Evolutionary conservation across 2,888 invertebrate genomes (phyloP).

Genomic region (Latrodectus hesperus): DNA sequence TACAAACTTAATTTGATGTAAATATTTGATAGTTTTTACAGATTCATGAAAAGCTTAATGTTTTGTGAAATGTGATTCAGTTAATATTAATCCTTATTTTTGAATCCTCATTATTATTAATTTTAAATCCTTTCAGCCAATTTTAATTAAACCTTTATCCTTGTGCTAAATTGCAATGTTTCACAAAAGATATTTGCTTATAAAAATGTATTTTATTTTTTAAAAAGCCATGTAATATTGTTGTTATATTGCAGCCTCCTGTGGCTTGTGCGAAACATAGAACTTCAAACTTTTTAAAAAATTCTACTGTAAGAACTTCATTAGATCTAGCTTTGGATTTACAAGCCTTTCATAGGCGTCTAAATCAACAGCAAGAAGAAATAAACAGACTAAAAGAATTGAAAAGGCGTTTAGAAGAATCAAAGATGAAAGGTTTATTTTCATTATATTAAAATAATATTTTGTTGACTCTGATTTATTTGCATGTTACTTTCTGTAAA

Average conservation of each 20-base stretch:
- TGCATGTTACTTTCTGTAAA: too few relatives aligned
- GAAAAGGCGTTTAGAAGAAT: constrained; percentile 86
- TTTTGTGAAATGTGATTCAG: too few relatives aligned
- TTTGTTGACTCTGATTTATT: too few relatives aligned
- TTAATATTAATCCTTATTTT: too few relatives aligned
- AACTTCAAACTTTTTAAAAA: constrained; percentile 30
- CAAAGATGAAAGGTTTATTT: constrained; percentile 78
- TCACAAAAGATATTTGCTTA: too few relatives aligned
- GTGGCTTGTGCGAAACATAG: constrained; percentile 66
- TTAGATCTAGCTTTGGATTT: constrained; percentile 93
- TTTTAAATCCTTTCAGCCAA: too few relatives aligned
- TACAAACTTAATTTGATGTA: too few relatives aligned
- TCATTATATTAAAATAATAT: background rate
- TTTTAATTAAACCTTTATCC: too few relatives aligned
- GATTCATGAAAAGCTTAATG: too few relatives aligned
- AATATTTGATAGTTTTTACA: too few relatives aligned
- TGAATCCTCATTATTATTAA: too few relatives aligned
- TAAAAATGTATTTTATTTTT: background rate
- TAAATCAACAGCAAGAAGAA: constrained; percentile 89
- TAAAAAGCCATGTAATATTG: background rate
- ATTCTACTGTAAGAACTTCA: constrained; percentile 81
- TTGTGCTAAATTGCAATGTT: too few relatives aligned
- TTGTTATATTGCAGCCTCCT: constrained; percentile 49
- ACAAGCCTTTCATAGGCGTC: constrained; percentile 90
- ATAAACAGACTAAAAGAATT: constrained; percentile 86